Base-by-base conservation (phyloP, 2,797 vertebrate genomes). In the Intellagama lesueurii region DNA sequence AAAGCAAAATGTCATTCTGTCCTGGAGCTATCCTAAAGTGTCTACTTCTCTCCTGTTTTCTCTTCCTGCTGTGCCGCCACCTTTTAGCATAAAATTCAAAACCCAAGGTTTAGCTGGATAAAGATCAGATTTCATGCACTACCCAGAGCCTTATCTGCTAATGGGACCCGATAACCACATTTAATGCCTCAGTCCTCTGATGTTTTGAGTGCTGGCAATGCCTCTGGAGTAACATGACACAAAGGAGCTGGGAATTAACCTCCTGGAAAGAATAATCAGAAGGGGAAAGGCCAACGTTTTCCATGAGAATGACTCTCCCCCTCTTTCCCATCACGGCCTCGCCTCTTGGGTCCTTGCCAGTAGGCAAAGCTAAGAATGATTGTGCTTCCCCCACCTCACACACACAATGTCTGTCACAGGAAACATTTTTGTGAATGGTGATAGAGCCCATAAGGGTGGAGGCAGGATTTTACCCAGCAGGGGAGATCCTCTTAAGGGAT, bases 401-500 rank as follows among this genome's bases (percentile, higher is more conserved):
- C 70, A 56, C n/a, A n/a, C 14, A 14, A 75, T 7, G 95, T 95
- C 96, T 97, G 95, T 95, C 92, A 96, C 87, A 95, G 93, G 96
- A 97, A 97, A 95, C 87, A 60, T 87, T 88, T 91, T 95, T 94
- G 86, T 94, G 95, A 95, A 96, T 95, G 94, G 86, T 91, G 91
- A 85, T 87, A 90, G 90, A 92, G 82, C 16, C 5, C 16, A 88
- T 28, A 40, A 85, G 83, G 30, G 66, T 26, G 49, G 70, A 9
- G 28, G 60, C 70, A 69, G 47, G 44, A 49, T 86, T 79, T 81
- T 8, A 86, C 5, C 40, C 83, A 49, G 49, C 35, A 56, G 56
- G 80, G 85, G 89, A 94, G 85, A 2, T 72, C 35, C 83, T 75
- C 77, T 0, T 76, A 75, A 89, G 91, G 94, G 88, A 90, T 68